phyloP scores from a whole-genome alignment of 2,888 invertebrate genomes.

The Macrostomum cliftonense region DNA sequence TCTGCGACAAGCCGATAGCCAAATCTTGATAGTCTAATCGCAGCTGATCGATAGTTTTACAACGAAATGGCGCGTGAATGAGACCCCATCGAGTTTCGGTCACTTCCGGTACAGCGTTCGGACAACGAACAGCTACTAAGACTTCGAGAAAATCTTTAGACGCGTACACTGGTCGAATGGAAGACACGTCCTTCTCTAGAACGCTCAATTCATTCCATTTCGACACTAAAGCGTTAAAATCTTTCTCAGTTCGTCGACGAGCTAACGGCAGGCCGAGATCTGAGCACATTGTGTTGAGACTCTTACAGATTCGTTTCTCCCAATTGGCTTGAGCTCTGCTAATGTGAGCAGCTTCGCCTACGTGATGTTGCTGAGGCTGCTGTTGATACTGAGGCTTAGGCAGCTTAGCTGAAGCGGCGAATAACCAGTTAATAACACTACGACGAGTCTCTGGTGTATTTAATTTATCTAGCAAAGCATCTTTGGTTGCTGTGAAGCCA shows the following conservation, averaged over 20 bases:
- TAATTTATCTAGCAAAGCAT: too few species aligned
- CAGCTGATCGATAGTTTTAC: slow-evolving; percentile 37
- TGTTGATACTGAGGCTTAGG: too few species aligned
- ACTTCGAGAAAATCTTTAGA: slow-evolving; percentile 89
- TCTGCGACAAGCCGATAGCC: slow-evolving; percentile 55
- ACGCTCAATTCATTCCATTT: background rate
- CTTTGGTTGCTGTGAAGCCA: too few species aligned
- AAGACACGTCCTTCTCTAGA: slow-evolving; percentile 42
- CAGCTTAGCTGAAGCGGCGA: too few species aligned
- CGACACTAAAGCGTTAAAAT: slow-evolving; percentile 10
- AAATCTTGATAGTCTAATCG: slow-evolving; percentile 53
- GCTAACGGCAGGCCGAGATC: slow-evolving; percentile 62
- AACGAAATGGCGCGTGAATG: background rate
- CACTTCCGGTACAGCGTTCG: slow-evolving; percentile 37
- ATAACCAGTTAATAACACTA: too few species aligned
- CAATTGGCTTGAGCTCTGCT: slow-evolving; percentile 42
- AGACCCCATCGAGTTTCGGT: background rate
- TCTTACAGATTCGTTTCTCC: slow-evolving; percentile 82
- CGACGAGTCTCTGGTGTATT: too few species aligned
- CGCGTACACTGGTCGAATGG: slow-evolving; percentile 79
- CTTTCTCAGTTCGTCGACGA: slow-evolving; percentile 18
- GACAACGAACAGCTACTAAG: slow-evolving; percentile 59
- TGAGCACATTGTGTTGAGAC: slow-evolving; percentile 77
- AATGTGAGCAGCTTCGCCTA: slow-evolving; percentile 1
- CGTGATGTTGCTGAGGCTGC: too few species aligned